Evolutionary conservation across 2,888 invertebrate species (phyloP), one percentile per base, ranked within the genome.

Genomic region (Acleris literana): DNA sequence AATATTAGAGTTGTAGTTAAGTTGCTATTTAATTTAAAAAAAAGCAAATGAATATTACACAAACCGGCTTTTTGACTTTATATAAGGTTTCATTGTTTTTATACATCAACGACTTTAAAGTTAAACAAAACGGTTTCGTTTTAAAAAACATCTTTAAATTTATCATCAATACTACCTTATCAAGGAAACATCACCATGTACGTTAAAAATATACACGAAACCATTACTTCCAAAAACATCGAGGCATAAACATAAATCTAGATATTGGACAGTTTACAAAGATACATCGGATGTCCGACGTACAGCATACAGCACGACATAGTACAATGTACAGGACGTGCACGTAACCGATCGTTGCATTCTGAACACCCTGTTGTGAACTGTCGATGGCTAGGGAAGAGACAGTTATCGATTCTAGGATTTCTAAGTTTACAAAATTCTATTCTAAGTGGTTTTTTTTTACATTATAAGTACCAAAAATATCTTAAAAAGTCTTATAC

Each of bases 261-360:
- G 49, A 22, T 9, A 68, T 53, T 39, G 58, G 62, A 71, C 58
- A 64, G 58, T 55, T 39, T 73, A 69, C 70, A 65, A 29, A 72
- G 69, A 76, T 69, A 69, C 74, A 77, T 69, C 75, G 39, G 39
- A 39, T 39, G 39, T 39, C 39, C 39, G 39, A 77, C 74, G 68
- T 76, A 53, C 43, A 54, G 48, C 46, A 63, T 74, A 70, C 75
- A 70, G 73, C 7, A 22, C 43, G 5, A 57, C 54, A 51, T 20
- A 57, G n/a, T 76, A 70, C 70, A 68, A 66, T 72, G 71, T 73
- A 76, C 75, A 74, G 68, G 72, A 72, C 72, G 80, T 22, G 72
- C 73, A 74, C 72, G 71, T 74, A 79, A 89, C 87, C 90, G 90
- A 89, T 90, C 88, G 84, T 39, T 46, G 80, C 81, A 83, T 84